These are phyloP conservation scores for Cetoscarus ocellatus DNA, from an alignment of 2,797 vertebrate genomes.

Conservation along the genomic window DNA sequence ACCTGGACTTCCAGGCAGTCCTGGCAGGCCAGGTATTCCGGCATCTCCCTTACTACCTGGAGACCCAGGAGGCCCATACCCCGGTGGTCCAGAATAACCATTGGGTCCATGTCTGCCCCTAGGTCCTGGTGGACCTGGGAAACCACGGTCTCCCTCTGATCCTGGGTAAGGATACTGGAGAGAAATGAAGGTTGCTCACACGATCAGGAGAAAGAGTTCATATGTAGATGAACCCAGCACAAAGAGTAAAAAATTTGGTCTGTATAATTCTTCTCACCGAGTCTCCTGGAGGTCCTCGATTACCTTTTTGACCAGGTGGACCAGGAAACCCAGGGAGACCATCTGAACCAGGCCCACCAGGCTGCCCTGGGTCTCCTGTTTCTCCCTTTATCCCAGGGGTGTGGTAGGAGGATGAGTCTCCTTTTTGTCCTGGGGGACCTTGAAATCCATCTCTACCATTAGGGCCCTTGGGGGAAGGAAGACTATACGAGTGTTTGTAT, in stretches of 20 bases:
- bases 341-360: conserved; percentile 56
- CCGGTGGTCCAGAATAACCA: conserved; percentile 65
- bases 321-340: conserved; percentile 66
- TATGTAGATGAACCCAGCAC: not conserved
- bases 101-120: conserved; percentile 58
- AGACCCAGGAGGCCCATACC: conserved; percentile 61
- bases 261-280: conserved; percentile 50
- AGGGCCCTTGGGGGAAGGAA: conserved; percentile 59
- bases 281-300: conserved; percentile 68
- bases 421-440: conserved; percentile 69
- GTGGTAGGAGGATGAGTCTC: conserved; percentile 45
- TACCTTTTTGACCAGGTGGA: conserved; percentile 67
- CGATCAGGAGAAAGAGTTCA: not conserved
- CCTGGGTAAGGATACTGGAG: conserved; percentile 40
- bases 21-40: conserved; percentile 76
- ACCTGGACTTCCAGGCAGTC: conserved; percentile 77
- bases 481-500: not conserved
- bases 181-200: conserved; percentile 4
- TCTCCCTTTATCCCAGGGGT: conserved; percentile 60
- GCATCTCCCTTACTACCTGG: conserved; percentile 67
- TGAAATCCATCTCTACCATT: conserved; percentile 59
- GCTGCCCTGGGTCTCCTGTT: conserved; percentile 61
- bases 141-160: conserved; percentile 54
- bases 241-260: not conserved
- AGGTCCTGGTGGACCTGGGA: conserved; percentile 67